Evolutionary conservation across 2,113 vertebrate genomes (phyloP).

Genomic region (Peromyscus polionotus): DNA sequence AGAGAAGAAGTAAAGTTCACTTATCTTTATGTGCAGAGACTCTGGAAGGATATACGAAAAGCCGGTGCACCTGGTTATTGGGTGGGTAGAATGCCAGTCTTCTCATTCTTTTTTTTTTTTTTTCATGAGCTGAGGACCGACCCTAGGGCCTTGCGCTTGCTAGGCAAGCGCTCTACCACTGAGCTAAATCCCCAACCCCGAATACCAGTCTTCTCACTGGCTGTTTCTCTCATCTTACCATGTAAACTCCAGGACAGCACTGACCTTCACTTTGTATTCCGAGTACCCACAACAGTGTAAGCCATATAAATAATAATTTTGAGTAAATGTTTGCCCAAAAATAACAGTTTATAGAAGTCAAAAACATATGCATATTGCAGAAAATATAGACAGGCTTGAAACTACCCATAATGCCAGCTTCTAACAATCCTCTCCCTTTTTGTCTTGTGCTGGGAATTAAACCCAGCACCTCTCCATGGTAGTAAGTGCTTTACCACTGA

Average conservation of each 20-base stretch:
- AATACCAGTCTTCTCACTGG: background rate
- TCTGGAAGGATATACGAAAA: background rate
- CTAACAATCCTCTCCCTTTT: background rate
- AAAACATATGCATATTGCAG: background rate
- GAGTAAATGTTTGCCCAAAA: conserved; percentile 26
- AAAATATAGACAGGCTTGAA: background rate
- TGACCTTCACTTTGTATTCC: background rate
- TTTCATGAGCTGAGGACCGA: too few species aligned
- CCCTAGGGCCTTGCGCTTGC: too few species aligned
- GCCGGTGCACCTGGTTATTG: background rate
- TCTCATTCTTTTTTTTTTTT: background rate
- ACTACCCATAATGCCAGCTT: background rate
- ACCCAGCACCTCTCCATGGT: background rate
- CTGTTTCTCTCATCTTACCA: background rate
- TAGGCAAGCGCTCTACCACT: too few species aligned
- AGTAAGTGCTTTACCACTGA: background rate
- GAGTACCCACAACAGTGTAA: background rate
- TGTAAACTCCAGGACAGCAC: background rate
- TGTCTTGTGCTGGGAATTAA: background rate
- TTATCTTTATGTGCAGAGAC: background rate
- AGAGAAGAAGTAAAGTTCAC: background rate
- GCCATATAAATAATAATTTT: background rate
- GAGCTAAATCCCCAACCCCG: too few species aligned
- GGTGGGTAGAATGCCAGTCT: background rate
- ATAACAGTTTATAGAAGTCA: background rate